Evolutionary conservation across 2,113 vertebrate species (phyloP).

Genomic region (Nycticebus coucang): DNA sequence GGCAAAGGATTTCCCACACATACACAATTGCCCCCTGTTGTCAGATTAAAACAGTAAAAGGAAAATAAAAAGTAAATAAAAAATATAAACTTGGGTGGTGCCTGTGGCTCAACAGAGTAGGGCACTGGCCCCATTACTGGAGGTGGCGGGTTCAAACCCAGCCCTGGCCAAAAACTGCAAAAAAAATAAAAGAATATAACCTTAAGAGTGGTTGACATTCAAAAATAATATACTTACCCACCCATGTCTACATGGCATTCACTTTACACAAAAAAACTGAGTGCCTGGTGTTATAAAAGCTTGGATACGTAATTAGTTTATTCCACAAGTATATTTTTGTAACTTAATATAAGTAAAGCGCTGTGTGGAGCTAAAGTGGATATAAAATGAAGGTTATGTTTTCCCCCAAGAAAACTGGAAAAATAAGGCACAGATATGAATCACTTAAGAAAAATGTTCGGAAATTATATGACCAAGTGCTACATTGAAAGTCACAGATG

Average conservation of each 20-base stretch:
- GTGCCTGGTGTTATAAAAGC: not conserved
- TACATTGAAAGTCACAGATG: not conserved
- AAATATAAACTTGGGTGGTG: not conserved
- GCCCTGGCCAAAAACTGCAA: not conserved
- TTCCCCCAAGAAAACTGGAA: not conserved
- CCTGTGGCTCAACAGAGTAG: no score
- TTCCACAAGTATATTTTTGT: not conserved
- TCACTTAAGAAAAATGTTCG: constrained; percentile 14
- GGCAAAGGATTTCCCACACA: constrained; percentile 53
- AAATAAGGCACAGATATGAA: constrained; percentile 35
- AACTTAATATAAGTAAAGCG: not conserved
- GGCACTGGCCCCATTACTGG: no score
- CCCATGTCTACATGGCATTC: constrained; percentile 30
- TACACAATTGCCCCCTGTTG: not conserved
- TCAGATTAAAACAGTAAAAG: not conserved
- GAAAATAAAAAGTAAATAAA: constrained; percentile 57
- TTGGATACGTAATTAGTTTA: not conserved
- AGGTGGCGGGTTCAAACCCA: no score
- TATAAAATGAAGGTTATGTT: constrained; percentile 3
- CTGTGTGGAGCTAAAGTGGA: not conserved
- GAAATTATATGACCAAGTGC: not conserved
- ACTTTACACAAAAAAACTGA: constrained; percentile 51
- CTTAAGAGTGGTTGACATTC: not conserved
- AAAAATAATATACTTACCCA: not conserved
- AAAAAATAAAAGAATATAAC: not conserved